phyloP scores from a whole-genome alignment of 2,888 invertebrate species.

The Amorpha juglandis region DNA sequence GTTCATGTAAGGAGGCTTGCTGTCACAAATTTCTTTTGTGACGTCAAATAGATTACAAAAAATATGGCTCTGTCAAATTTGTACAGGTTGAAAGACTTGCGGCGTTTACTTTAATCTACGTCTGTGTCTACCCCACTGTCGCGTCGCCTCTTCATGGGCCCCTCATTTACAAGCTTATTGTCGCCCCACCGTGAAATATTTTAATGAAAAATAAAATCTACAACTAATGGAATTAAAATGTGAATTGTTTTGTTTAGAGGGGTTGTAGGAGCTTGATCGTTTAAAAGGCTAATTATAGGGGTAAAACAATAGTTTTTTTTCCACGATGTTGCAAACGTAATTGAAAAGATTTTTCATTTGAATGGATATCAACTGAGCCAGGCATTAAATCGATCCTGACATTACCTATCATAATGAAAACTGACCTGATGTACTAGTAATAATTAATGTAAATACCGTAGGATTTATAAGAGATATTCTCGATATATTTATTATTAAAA shows the following conservation, averaged over 20 bases:
- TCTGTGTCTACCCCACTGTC: neutral
- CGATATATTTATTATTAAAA: no score
- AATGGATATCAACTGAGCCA: neutral
- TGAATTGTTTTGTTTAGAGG: conserved; percentile 6
- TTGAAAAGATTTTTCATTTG: neutral
- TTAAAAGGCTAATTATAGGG: neutral
- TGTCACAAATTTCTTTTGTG: no score
- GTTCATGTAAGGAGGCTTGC: no score
- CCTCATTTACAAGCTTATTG: conserved; percentile 7
- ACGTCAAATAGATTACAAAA: no score
- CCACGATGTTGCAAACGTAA: neutral
- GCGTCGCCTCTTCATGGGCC: conserved; percentile 2
- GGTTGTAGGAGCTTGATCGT: neutral
- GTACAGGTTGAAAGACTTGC: no score
- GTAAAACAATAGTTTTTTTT: neutral
- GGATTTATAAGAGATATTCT: no score
- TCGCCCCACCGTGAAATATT: conserved; percentile 16
- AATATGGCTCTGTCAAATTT: no score
- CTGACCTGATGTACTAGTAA: no score
- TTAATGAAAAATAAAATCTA: conserved; percentile 11
- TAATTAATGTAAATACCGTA: no score
- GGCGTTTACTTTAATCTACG: no score
- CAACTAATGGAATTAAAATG: conserved; percentile 13
- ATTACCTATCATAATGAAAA: neutral
- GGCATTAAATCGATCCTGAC: no score